Percentiles rank a stretch among this genome's conserved stretches.
Evolutionary conservation across 2,888 invertebrate species (phyloP).

Genomic region (Polylopha cassiicola): DNA sequence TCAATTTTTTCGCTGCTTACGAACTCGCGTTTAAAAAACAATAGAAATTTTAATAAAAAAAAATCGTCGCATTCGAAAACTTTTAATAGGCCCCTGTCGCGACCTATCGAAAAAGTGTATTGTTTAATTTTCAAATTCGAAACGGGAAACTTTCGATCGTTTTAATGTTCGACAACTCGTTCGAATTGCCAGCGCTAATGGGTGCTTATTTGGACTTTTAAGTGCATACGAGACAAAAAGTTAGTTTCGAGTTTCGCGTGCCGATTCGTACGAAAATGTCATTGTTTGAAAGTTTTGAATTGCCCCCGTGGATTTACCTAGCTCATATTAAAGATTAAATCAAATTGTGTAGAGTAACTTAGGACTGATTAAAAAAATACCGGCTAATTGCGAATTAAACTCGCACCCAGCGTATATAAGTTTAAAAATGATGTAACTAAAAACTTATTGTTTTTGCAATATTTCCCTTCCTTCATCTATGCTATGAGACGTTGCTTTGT

Average conservation of each 20-base stretch:
- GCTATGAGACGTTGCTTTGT: no score
- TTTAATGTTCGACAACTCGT: conserved; percentile 49
- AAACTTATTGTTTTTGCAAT: no score
- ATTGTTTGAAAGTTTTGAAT: conserved; percentile 2
- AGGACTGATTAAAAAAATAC: no score
- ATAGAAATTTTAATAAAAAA: conserved; percentile 4
- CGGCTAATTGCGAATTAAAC: no score
- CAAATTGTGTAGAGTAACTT: no score
- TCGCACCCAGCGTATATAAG: no score
- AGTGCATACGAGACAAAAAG: conserved; percentile 40
- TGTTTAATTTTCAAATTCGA: conserved; percentile 60
- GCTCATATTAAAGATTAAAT: no score
- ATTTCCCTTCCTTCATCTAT: no score
- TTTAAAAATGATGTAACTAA: no score
- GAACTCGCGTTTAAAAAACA: no score
- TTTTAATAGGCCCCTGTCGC: conserved; percentile 67
- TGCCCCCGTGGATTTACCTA: neutral
- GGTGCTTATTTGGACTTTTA: conserved; percentile 43
- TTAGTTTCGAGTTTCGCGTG: conserved; percentile 27
- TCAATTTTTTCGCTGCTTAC: no score
- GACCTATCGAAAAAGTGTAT: conserved; percentile 63
- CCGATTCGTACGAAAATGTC: conserved; percentile 18
- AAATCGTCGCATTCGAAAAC: conserved; percentile 48
- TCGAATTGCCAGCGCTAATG: conserved; percentile 41
- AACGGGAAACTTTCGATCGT: conserved; percentile 44